A percentile compares a stretch with the other conserved stretches of the same genome.
Evolutionary conservation across 2,888 invertebrate genomes (phyloP).

Genomic region (Drosophila dives): DNA sequence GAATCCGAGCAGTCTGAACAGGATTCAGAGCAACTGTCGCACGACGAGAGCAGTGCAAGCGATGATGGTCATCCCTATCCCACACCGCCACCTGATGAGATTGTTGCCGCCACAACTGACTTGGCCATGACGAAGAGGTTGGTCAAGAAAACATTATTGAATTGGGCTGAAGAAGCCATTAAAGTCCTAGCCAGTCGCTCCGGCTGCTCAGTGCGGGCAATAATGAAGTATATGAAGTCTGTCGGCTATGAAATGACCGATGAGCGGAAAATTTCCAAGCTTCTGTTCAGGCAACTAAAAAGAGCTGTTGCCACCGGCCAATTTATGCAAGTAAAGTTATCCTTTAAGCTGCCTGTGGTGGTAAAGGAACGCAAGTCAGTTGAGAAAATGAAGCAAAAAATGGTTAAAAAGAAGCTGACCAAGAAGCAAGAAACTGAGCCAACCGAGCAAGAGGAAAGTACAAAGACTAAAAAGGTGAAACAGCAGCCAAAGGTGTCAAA

Average conservation of each 20-base stretch:
- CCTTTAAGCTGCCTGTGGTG: conserved; percentile 22
- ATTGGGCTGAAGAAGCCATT: conserved; percentile 13
- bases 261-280: background rate
- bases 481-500: conserved; percentile 4
- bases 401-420: conserved; percentile 1
- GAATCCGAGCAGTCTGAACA: background rate
- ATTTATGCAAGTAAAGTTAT: conserved; percentile 23
- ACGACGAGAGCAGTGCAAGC: background rate
- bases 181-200: conserved; percentile 10
- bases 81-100: conserved; percentile 15
- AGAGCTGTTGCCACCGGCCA: conserved; percentile 3
- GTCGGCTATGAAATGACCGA: conserved; percentile 15
- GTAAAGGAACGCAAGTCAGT: background rate
- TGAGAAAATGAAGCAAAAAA: conserved; percentile 24
- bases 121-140: background rate
- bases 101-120: background rate
- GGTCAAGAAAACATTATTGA: background rate
- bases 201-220: conserved; percentile 38
- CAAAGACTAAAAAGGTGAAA: background rate
- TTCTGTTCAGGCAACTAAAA: conserved; percentile 18
- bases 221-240: conserved; percentile 23
- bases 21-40: background rate
- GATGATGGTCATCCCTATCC: conserved; percentile 9
- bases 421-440: conserved; percentile 4
- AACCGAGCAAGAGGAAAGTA: background rate